Base-by-base conservation (phyloP, 2,113 vertebrate genomes). In the Gila orcuttii region DNA sequence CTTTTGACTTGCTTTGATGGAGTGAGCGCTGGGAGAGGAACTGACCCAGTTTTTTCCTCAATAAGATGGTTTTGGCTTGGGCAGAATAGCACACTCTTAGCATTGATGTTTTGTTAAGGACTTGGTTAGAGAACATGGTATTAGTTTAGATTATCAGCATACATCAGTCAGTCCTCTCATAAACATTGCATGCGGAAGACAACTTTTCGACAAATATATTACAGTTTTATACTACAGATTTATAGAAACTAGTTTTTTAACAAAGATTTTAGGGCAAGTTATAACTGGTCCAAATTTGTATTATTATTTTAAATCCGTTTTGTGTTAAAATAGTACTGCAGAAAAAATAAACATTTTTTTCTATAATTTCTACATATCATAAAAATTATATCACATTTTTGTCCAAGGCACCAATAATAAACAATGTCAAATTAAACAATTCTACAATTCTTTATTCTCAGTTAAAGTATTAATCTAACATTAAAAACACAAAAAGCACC, bases 401-500 rank as follows among this genome's bases (percentile, higher is more conserved):
- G 17, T 33, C n/a, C 39, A 81, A 74, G 45, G 17, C 81, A 62
- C 7, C 28, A 52, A 17, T 4, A 88, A 52, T 59, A 47, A 42
- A 52, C 66, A 79, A 39, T 11, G 3, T 76, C 36, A 79, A 36
- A 81, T 71, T 59, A 79, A n/a, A 31, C 59, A 45, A 66, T 78
- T 85, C 28, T 75, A 79, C 82, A 79, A n/a, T n/a, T 62, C 11
- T 89, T 86, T 89, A 88, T 89, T 86, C 47, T 75, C 50, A 25
- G 80, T 78, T n/a, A 86, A 87, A 84, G 62, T 80, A 82, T 86
- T 88, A 86, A 86, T 84, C 62, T 80, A 83, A 84, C 59, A 82
- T 78, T 55, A 69, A 83, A 85, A 84, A 87, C 39, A 71, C 52
- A 86, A 87, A 80, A 88, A 82, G 81, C 81, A 88, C 86, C 73